Percentiles rank a stretch among this genome's conserved stretches.
These are phyloP conservation scores for Aphelinus certus DNA, from an alignment of 1,140 invertebrate species.

Conservation along the genomic window DNA sequence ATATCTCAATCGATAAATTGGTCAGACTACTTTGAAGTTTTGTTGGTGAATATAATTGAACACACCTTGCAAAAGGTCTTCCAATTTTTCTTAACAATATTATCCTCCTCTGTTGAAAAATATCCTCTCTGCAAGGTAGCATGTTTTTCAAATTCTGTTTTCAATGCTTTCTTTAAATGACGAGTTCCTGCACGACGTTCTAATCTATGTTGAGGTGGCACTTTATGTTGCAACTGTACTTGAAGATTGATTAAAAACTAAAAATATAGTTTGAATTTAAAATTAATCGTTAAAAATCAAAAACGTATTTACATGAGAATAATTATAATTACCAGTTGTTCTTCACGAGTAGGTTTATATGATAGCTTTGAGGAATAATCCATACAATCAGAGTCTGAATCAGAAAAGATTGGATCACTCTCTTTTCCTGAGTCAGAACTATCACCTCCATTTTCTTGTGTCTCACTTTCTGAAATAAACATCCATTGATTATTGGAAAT, in stretches of 20 bases:
- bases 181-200: constrained; percentile 49
- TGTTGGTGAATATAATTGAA: constrained; percentile 5
- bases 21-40: constrained; percentile 13
- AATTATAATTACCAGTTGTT: constrained; percentile 7
- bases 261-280: not conserved
- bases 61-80: constrained; percentile 53
- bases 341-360: constrained; percentile 15
- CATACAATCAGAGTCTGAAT: no score
- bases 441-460: no score
- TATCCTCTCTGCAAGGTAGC: constrained; percentile 42
- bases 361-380: no score
- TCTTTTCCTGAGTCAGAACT: no score
- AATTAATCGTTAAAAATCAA: not conserved
- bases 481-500: no score
- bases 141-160: constrained; percentile 43
- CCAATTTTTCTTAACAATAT: constrained; percentile 51
- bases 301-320: not conserved
- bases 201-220: constrained; percentile 50
- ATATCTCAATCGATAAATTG: not conserved
- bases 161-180: constrained; percentile 33
- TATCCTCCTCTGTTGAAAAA: constrained; percentile 46
- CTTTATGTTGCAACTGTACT: constrained; percentile 41
- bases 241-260: constrained; percentile 31
- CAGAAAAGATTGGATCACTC: no score
- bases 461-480: no score